Evolutionary conservation across 2,888 invertebrate species (phyloP).

Genomic region (Malacosoma neustria): DNA sequence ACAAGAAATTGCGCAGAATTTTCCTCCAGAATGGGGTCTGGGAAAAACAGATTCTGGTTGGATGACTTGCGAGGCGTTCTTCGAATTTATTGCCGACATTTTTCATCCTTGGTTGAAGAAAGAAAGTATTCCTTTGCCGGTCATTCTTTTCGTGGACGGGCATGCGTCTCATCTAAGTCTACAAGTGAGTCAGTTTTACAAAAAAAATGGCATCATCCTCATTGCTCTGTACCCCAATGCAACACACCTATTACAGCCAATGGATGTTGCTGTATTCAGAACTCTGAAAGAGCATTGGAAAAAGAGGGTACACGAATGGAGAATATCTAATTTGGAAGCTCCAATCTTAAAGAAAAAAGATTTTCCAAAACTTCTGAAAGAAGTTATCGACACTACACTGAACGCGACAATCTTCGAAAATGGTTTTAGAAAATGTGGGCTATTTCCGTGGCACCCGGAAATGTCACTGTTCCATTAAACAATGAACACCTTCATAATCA

Average conservation of each 20-base stretch:
- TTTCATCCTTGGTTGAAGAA: constrained; percentile 32
- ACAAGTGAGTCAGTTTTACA: constrained; percentile 30
- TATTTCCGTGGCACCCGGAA: constrained; percentile 9
- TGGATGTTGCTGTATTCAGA: constrained; percentile 35
- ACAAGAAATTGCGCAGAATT: constrained; percentile 13
- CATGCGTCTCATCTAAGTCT: constrained; percentile 25
- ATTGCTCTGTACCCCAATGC: constrained; percentile 25
- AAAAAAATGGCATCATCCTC: constrained; percentile 16
- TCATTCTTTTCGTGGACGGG: constrained; percentile 37
- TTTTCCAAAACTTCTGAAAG: constrained; percentile 1
- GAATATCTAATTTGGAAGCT: constrained; percentile 13
- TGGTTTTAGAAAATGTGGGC: constrained; percentile 8
- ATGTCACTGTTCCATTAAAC: constrained; percentile 7
- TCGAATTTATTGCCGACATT: constrained; percentile 34
- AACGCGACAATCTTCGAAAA: constrained; percentile 8
- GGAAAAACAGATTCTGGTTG: constrained; percentile 39
- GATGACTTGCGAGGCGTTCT: constrained; percentile 42
- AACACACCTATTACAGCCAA: constrained; percentile 36
- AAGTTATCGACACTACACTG: constrained; percentile 10
- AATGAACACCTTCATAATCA: constrained; percentile 5
- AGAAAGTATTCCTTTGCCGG: constrained; percentile 13
- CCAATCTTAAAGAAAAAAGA: not conserved
- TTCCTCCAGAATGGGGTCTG: constrained; percentile 30
- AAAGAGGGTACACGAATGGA: constrained; percentile 16
- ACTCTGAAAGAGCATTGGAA: constrained; percentile 21